These are phyloP conservation scores for Brienomyrus brachyistius DNA, from an alignment of 2,113 vertebrate species.

Conservation along the genomic window DNA sequence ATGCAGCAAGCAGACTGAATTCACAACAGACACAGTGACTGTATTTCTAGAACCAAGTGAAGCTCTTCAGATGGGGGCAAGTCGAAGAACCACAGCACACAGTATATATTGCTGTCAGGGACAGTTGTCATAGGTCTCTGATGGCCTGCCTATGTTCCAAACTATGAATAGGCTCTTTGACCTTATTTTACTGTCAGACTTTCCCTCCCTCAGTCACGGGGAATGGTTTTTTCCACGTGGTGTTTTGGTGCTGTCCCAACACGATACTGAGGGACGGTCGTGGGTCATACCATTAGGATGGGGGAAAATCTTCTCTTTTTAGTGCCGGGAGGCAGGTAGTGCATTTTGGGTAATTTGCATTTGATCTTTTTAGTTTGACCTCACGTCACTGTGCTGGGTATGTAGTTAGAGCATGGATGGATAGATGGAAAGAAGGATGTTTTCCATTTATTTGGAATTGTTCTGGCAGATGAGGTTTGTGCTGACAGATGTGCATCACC, in stretches of 20 bases:
- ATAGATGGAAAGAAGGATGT: not conserved
- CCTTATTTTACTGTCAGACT: not conserved
- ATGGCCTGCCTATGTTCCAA: not conserved
- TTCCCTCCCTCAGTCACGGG: too few relatives aligned
- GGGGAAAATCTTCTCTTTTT: not conserved
- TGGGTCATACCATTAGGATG: not conserved
- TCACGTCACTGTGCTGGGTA: too few relatives aligned
- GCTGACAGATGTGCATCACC: not conserved
- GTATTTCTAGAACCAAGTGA: not conserved
- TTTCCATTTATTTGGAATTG: not conserved
- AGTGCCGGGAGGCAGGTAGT: too few relatives aligned
- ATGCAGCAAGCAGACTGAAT: not conserved
- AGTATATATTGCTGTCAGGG: not conserved
- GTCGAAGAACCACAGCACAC: not conserved
- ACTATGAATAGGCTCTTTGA: not conserved
- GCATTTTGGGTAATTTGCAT: too few relatives aligned
- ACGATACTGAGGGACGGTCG: not conserved
- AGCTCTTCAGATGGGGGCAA: not conserved
- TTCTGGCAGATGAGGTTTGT: not conserved
- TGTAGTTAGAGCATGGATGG: too few relatives aligned
- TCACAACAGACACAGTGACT: not conserved
- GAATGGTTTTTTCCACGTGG: not conserved
- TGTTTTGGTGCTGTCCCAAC: not conserved
- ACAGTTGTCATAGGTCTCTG: not conserved
- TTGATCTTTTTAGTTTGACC: too few relatives aligned